phyloP scores from a whole-genome alignment of 1,140 invertebrate genomes.

The Nebria ingens region DNA sequence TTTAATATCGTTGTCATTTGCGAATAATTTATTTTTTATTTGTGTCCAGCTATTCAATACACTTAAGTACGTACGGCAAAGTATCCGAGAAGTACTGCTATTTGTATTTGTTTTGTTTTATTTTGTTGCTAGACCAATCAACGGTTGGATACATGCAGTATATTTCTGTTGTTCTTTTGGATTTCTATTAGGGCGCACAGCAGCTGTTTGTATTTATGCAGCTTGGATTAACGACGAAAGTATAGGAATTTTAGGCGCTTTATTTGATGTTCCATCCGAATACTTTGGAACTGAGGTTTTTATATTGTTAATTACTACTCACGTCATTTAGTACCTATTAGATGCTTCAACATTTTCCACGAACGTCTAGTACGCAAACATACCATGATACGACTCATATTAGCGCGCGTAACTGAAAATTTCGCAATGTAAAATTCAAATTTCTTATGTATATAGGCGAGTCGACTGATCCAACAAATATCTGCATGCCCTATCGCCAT shows the following conservation, averaged over 20 bases:
- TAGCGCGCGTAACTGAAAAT: too few relatives aligned
- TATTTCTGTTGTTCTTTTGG: conserved; percentile 50
- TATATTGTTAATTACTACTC: too few relatives aligned
- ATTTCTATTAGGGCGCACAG: conserved; percentile 42
- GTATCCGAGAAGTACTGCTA: too few relatives aligned
- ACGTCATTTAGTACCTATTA: too few relatives aligned
- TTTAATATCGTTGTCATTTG: conserved; percentile 53
- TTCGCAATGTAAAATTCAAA: too few relatives aligned
- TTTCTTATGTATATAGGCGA: too few relatives aligned
- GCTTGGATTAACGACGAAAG: conserved; percentile 46
- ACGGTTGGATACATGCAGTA: background rate
- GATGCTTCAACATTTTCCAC: too few relatives aligned
- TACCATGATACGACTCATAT: too few relatives aligned
- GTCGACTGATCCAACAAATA: background rate
- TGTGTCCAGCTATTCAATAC: conserved; percentile 63
- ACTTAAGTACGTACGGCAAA: conserved; percentile 44
- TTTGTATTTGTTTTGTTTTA: background rate
- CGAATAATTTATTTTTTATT: conserved; percentile 61
- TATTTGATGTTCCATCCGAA: background rate
- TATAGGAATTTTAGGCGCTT: background rate
- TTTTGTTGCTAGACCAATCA: background rate
- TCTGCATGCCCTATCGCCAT: background rate
- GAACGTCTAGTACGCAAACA: too few relatives aligned
- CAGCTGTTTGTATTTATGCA: conserved; percentile 41
- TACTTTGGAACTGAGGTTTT: background rate